Evolutionary conservation across 2,888 invertebrate species (phyloP), one percentile per base, ranked within the genome.

Genomic region (Ferrisia virgata): DNA sequence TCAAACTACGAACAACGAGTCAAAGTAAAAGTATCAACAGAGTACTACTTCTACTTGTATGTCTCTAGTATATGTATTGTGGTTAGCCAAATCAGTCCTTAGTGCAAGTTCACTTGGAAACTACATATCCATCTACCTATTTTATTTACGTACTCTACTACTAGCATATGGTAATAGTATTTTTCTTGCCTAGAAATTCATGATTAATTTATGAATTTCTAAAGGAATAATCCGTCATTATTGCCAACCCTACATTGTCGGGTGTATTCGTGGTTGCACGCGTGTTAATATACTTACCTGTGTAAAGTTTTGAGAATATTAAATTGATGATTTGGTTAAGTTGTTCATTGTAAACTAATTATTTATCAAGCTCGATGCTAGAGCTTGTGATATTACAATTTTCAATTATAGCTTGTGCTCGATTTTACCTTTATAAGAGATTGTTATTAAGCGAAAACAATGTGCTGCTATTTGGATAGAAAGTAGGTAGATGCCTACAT

Each of bases 291-390:
- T 31, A 31, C 72, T 1, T 33, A 33, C 72, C 33, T 31, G 72
- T 72, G 33, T 18, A 11, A 72, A 72, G 31, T 72, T 72, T 31
- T 33, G 72, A 72, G 72, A 72, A 33, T 72, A 72, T 72, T 72
- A 72, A 72, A 72, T 72, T 33, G 72, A 72, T 33, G 72, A 72
- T 72, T 33, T 31, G 72, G 33, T 33, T 72, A 72, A 72, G 72
- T 72, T 72, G 33, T 72, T 72, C 72, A 33, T 72, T 33, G 72
- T 72, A 72, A 72, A 72, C 72, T 72, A 72, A 72, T 72, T 72
- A 72, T 72, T 72, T 72, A 72, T 72, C 33, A 72, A 72, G 31
- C 72, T 31, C 0, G 36, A n/a, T n/a, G 33, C 72, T 13, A 33
- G 72, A 33, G 31, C 72, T n/a, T 33, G 72, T 31, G 72, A 72